phyloP scores from a whole-genome alignment of 2,113 vertebrate species.

The Channa maculata region DNA sequence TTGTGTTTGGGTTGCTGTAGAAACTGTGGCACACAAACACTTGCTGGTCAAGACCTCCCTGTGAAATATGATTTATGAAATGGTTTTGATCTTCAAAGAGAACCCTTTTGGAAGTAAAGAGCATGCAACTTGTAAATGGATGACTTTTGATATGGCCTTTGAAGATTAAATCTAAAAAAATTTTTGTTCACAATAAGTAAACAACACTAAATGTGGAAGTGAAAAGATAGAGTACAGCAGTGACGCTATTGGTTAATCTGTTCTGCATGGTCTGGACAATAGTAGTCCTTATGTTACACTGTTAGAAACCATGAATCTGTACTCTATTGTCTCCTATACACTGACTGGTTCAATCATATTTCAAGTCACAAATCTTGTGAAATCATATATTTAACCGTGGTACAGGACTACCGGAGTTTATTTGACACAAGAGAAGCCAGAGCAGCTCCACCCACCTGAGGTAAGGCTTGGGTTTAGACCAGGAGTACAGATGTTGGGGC shows the following conservation, averaged over 20 bases:
- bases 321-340: constrained; percentile 19
- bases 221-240: neutral
- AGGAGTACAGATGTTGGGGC: constrained; percentile 91
- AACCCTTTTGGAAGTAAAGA: constrained; percentile 49
- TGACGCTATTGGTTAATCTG: neutral
- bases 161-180: constrained; percentile 63
- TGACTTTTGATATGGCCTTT: constrained; percentile 55
- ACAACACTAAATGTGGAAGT: constrained; percentile 40
- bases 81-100: constrained; percentile 73
- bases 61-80: constrained; percentile 73
- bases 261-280: constrained; percentile 29
- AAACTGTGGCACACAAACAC: constrained; percentile 46
- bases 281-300: constrained; percentile 7
- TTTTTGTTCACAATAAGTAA: constrained; percentile 54
- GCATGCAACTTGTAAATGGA: constrained; percentile 37
- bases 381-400: constrained; percentile 6
- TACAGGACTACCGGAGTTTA: constrained; percentile 3
- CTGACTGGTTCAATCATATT: neutral
- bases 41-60: constrained; percentile 42
- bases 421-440: neutral
- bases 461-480: constrained; percentile 95
- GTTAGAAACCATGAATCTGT: constrained; percentile 38
- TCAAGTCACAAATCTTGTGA: neutral
- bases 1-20: constrained; percentile 63
- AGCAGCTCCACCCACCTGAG: constrained; percentile 87